These are phyloP conservation scores for Dicaeum eximium DNA, from an alignment of 2,113 vertebrate species.

Conservation along the genomic window DNA sequence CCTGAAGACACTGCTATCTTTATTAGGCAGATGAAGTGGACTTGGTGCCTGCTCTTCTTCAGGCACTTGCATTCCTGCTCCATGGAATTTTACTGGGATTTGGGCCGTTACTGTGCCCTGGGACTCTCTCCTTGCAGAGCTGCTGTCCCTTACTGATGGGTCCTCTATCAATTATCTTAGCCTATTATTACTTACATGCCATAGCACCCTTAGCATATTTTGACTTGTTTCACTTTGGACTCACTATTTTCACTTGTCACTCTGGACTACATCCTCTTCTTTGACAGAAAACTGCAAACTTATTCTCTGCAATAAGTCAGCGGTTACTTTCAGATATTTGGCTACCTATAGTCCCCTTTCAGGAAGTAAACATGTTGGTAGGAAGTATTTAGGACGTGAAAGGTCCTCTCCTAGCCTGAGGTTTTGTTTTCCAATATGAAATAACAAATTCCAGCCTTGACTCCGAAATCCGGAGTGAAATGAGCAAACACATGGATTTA, in stretches of 20 bases:
- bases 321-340: background rate
- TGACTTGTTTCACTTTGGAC: background rate
- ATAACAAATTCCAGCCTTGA: background rate
- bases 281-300: background rate
- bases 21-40: conserved; percentile 34
- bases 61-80: conserved; percentile 16
- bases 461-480: background rate
- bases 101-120: background rate
- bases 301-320: background rate
- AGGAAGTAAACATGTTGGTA: background rate
- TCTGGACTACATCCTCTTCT: background rate
- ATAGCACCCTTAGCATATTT: background rate
- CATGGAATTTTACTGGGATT: background rate
- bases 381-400: background rate
- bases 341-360: background rate
- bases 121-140: background rate
- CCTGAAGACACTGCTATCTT: conserved; percentile 48
- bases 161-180: background rate
- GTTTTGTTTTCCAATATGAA: background rate
- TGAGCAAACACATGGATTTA: background rate
- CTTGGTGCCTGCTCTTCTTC: conserved; percentile 27
- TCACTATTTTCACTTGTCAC: background rate
- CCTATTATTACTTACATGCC: background rate
- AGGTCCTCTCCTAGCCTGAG: background rate
- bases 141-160: background rate